These are phyloP conservation scores for Otus sunia DNA, from an alignment of 2,113 vertebrate genomes.

Conservation along the genomic window DNA sequence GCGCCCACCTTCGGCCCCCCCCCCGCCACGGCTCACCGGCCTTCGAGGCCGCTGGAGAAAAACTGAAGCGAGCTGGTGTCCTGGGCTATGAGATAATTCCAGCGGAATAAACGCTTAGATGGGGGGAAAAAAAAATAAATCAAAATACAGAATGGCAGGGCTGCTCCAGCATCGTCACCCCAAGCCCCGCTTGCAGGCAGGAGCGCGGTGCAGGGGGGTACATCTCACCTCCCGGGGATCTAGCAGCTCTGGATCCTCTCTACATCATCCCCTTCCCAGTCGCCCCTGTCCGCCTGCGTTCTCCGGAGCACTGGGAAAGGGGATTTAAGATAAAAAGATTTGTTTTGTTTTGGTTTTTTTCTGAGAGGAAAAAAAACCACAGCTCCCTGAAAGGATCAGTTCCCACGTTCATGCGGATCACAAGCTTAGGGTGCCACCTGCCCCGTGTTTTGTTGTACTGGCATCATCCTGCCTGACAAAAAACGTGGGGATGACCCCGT, in stretches of 20 bases:
- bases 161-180: rapidly evolving
- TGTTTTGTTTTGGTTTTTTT: not conserved
- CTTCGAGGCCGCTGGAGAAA: not conserved
- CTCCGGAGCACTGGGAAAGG: not conserved
- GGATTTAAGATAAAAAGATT: not conserved
- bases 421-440: not conserved
- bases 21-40: not conserved
- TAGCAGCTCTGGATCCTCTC: not conserved
- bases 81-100: rapidly evolving
- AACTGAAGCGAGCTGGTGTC: not conserved
- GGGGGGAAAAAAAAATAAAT: too few species aligned
- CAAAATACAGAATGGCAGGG: not conserved
- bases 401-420: rapidly evolving
- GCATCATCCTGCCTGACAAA: not conserved
- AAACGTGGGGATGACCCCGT: rapidly evolving
- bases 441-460: rapidly evolving
- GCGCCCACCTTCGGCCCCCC: not conserved
- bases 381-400: rapidly evolving
- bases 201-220: rapidly evolving
- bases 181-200: rapidly evolving
- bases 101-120: rapidly evolving
- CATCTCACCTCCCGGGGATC: rapidly evolving
- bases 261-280: not conserved
- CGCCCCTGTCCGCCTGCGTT: rapidly evolving
- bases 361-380: too few species aligned